phyloP scores from a whole-genome alignment of 1,140 invertebrate genomes.

The Ceratina calcarata region DNA sequence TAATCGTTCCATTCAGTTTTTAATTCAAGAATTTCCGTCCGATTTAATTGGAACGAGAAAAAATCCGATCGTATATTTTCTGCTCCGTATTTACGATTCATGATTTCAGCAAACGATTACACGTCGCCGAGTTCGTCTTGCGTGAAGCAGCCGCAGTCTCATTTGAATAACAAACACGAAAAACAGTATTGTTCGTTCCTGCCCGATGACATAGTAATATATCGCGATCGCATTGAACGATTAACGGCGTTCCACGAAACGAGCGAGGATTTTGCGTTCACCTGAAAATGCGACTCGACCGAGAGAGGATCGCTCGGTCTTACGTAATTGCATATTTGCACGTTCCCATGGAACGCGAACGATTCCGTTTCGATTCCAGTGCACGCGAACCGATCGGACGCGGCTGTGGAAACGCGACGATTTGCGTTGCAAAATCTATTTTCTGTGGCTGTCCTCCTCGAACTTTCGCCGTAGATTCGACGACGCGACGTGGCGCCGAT shows the following conservation, averaged over 20 bases:
- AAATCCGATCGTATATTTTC: too few species aligned
- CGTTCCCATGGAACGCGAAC: neutral
- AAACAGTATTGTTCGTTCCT: neutral
- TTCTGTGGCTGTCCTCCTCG: neutral
- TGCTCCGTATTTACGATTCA: neutral
- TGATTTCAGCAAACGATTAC: neutral
- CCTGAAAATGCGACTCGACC: neutral
- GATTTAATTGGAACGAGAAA: neutral
- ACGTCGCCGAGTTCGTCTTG: neutral
- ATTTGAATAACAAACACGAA: neutral
- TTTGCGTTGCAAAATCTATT: constrained; percentile 27
- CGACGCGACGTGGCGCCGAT: neutral
- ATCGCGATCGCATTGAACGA: neutral
- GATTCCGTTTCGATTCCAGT: neutral
- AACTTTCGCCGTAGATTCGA: neutral
- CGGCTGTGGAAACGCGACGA: neutral
- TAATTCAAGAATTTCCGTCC: neutral
- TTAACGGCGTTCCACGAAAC: neutral
- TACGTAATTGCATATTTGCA: constrained; percentile 27
- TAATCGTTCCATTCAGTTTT: neutral
- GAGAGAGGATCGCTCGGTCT: neutral
- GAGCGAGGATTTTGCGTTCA: neutral
- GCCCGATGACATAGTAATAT: neutral
- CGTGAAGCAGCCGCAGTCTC: neutral
- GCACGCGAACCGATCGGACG: neutral